phyloP scores from a whole-genome alignment of 2,113 vertebrate genomes.

The Dromas ardeola region DNA sequence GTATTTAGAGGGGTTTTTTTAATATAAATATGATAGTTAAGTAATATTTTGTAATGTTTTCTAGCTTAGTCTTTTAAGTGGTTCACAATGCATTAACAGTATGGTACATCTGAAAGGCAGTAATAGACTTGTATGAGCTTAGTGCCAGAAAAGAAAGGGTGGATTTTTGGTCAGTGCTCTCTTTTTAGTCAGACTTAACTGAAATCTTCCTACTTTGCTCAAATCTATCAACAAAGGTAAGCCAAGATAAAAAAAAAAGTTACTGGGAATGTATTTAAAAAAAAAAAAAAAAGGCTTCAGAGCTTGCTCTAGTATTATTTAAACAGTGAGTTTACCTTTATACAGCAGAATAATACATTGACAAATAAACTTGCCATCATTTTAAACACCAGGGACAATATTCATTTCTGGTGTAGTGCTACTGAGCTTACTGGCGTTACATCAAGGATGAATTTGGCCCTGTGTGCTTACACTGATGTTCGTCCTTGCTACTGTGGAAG shows the following conservation, averaged over 20 bases:
- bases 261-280: not conserved
- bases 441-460: constrained; percentile 1
- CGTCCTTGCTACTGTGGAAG: constrained; percentile 47
- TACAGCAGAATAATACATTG: not conserved
- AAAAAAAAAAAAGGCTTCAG: not conserved
- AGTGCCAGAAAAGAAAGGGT: not conserved
- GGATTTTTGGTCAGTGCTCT: not conserved
- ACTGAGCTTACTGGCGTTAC: not conserved
- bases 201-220: not conserved
- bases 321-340: constrained; percentile 7
- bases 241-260: not conserved
- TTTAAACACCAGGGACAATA: constrained; percentile 16
- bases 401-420: not conserved
- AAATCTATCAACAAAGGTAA: not conserved
- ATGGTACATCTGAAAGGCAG: not conserved
- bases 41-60: not conserved
- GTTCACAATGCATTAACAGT: not conserved
- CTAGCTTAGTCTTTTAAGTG: not conserved
- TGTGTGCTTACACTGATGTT: not conserved
- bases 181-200: not conserved
- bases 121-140: not conserved
- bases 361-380: constrained; percentile 26
- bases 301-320: not conserved
- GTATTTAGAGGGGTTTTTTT: constrained; percentile 54
- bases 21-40: not conserved